phyloP scores from a whole-genome alignment of 2,888 invertebrate genomes.

The Ischnus inquisitorius region DNA sequence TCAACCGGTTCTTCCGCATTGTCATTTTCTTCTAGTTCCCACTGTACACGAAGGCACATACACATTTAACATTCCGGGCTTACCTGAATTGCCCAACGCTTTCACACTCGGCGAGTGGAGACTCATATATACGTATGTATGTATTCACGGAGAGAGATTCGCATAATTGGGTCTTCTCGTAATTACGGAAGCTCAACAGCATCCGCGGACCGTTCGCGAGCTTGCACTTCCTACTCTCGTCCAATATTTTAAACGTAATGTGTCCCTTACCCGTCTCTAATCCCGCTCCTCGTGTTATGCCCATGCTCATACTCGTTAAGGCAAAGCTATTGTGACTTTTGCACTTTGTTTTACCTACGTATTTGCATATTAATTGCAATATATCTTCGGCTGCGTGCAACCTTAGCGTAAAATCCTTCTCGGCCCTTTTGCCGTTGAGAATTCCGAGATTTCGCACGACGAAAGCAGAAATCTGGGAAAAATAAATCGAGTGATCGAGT shows the following conservation, averaged over 20 bases:
- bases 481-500: too few species aligned
- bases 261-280: conserved; percentile 33
- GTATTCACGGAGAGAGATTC: conserved; percentile 39
- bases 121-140: neutral
- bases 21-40: conserved; percentile 39
- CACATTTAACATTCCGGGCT: conserved; percentile 45
- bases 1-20: conserved; percentile 41
- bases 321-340: conserved; percentile 24
- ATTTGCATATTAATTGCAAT: conserved; percentile 28
- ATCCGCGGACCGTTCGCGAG: conserved; percentile 47
- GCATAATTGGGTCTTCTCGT: conserved; percentile 66
- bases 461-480: too few species aligned
- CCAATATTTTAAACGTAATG: conserved; percentile 61
- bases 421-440: neutral
- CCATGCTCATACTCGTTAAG: conserved; percentile 52
- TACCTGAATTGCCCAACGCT: conserved; percentile 31
- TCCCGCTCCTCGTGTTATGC: conserved; percentile 36
- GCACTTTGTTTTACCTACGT: conserved; percentile 2
- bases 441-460: too few species aligned
- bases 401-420: neutral
- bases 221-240: conserved; percentile 57
- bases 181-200: conserved; percentile 58
- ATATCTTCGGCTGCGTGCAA: conserved; percentile 4
- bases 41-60: conserved; percentile 16
- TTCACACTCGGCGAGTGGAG: conserved; percentile 15